These are phyloP conservation scores for Buphagus erythrorhynchus DNA, from an alignment of 2,797 vertebrate species.

Conservation along the genomic window DNA sequence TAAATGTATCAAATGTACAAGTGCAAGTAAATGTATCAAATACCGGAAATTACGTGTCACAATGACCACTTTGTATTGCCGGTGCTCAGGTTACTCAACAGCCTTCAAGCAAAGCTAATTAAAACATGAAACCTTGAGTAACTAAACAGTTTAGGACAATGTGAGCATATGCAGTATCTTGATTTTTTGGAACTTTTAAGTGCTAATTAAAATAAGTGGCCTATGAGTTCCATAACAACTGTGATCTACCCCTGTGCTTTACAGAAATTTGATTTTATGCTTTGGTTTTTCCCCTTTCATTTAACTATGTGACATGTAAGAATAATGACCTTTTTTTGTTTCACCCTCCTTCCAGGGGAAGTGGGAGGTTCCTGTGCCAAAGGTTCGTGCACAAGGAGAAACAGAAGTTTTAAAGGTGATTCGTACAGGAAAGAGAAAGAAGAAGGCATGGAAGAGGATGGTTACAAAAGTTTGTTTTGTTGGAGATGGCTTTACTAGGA, in stretches of 20 bases:
- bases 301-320: background rate
- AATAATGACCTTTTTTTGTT: background rate
- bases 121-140: background rate
- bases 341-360: slow-evolving; percentile 79
- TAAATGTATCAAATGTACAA: background rate
- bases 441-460: slow-evolving; percentile 99
- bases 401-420: slow-evolving; percentile 97
- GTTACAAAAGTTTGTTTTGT: slow-evolving; percentile 99
- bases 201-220: background rate
- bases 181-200: background rate
- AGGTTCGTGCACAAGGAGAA: slow-evolving; percentile 97
- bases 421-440: slow-evolving; percentile 94
- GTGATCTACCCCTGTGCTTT: background rate
- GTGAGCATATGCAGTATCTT: background rate
- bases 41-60: background rate
- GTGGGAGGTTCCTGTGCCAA: slow-evolving; percentile 98
- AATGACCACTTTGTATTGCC: background rate
- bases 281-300: background rate
- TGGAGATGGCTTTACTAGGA: slow-evolving; percentile 96
- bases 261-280: background rate
- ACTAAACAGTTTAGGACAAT: background rate
- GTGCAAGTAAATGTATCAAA: slow-evolving; percentile 69
- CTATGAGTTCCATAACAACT: background rate
- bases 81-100: background rate
- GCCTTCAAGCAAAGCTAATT: background rate